These are phyloP conservation scores for Climacteris rufus DNA, from an alignment of 2,113 vertebrate species.

Conservation along the genomic window DNA sequence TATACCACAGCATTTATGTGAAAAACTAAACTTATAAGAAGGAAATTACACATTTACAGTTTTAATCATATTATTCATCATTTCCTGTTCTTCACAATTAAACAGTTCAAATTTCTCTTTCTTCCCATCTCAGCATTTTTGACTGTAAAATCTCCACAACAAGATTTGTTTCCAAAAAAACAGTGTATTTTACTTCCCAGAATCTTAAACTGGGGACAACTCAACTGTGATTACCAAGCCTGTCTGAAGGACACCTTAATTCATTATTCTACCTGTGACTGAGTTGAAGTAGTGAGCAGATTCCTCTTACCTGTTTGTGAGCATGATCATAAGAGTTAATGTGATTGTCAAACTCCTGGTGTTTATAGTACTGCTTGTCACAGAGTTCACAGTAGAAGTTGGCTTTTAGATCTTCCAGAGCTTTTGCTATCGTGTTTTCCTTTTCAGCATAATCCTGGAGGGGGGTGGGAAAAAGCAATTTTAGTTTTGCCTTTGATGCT, in stretches of 20 bases:
- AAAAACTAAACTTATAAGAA: neutral
- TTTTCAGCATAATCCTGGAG: conserved; percentile 84
- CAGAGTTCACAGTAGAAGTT: conserved; percentile 96
- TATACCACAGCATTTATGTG: neutral
- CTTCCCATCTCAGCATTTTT: neutral
- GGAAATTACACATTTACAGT: neutral
- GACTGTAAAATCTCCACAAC: fast-evolving
- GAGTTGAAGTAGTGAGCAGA: neutral
- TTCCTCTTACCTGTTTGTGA: conserved; percentile 90
- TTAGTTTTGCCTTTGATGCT: conserved; percentile 40
- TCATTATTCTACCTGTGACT: neutral
- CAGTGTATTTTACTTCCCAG: neutral
- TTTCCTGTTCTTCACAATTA: neutral
- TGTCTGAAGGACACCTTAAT: neutral
- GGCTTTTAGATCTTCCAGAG: conserved; percentile 85
- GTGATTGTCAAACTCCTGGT: conserved; percentile 98
- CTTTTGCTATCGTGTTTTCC: conserved; percentile 81
- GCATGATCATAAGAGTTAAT: conserved; percentile 98
- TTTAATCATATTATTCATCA: neutral
- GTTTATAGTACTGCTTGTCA: conserved; percentile 95
- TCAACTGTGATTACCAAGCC: neutral
- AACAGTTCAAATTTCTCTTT: neutral
- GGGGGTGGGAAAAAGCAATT: conserved; percentile 26
- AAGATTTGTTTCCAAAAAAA: neutral
- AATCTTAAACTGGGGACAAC: neutral